Percentiles rank a stretch among this genome's conserved stretches.
phyloP scores from a whole-genome alignment of 37 sponge, comb jelly and placozoan genomes.

The Ephydatia muelleri region DNA sequence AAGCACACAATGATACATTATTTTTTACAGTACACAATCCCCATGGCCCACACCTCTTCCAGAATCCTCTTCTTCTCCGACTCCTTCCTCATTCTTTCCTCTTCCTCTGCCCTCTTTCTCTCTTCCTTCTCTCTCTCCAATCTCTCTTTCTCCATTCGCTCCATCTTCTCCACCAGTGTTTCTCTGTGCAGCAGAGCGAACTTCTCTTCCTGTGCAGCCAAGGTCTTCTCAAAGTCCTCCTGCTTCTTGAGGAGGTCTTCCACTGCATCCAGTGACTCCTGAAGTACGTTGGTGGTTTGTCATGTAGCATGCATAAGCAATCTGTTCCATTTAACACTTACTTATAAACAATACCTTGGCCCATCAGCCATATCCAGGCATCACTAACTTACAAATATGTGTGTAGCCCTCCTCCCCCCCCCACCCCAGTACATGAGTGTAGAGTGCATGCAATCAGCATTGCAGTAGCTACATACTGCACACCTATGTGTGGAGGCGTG shows the following conservation, averaged over 20 bases:
- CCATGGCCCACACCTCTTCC: conserved; percentile 3
- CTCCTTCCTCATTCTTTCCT: conserved; percentile 32
- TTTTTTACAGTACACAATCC: no score
- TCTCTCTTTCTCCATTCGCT: conserved; percentile 14
- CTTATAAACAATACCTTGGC: no score
- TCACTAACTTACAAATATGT: no score
- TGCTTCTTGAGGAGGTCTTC: conserved; percentile 89
- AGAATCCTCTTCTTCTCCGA: conserved; percentile 43
- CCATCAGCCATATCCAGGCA: no score
- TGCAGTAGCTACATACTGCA: no score
- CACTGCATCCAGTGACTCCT: conserved; percentile 83
- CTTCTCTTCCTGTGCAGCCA: conserved; percentile 82
- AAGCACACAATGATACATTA: neutral
- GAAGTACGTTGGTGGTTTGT: neutral
- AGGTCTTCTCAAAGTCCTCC: conserved; percentile 91
- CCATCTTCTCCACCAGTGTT: conserved; percentile 45
- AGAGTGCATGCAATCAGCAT: no score
- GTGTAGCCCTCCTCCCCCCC: neutral
- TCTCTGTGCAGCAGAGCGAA: conserved; percentile 75
- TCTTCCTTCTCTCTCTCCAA: conserved; percentile 27
- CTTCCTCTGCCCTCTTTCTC: conserved; percentile 28
- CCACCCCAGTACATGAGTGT: neutral
- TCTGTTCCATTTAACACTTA: no score
- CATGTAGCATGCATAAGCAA: no score
- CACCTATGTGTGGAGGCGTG: no score